Percentiles rank a stretch among this genome's conserved stretches.
Conservation (phyloP, 2,797 vertebrate genomes). For the Adrianichthys oophorus region DNA sequence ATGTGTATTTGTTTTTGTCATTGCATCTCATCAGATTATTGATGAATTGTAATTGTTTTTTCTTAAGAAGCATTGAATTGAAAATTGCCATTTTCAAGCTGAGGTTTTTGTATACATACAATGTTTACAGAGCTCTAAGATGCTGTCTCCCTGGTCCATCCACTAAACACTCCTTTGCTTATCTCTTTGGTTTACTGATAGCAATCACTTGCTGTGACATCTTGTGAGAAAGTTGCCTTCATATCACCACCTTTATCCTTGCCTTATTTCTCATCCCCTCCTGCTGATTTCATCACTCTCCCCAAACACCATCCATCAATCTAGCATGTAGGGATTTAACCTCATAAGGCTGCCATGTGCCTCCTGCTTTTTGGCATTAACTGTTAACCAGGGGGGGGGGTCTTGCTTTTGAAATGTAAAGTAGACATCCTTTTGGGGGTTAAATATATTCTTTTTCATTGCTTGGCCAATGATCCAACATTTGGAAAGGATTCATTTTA, state of each 20-base stretch:
- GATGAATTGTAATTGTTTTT: too few species aligned
- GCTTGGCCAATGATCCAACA: slow-evolving; percentile 43
- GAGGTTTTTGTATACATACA: too few species aligned
- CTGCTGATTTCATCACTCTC: slow-evolving; percentile 60
- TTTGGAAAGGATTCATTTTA: slow-evolving; percentile 50
- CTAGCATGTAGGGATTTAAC: slow-evolving; percentile 45
- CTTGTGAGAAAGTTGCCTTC: slow-evolving; percentile 49
- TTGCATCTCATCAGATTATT: too few species aligned
- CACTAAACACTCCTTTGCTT: slow-evolving; percentile 52
- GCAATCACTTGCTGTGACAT: slow-evolving; percentile 62
- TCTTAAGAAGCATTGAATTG: too few species aligned
- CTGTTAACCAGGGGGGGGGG: slow-evolving; percentile 52
- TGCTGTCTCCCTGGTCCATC: slow-evolving; percentile 23
- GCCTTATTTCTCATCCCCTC: slow-evolving; percentile 28
- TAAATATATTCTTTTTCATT: slow-evolving; percentile 42
- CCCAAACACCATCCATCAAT: slow-evolving; percentile 17
- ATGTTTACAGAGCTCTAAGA: slow-evolving; percentile 27
- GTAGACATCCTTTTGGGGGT: slow-evolving; percentile 55
- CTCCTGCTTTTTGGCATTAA: slow-evolving; percentile 62
- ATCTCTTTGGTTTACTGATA: slow-evolving; percentile 56
- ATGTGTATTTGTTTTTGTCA: too few species aligned
- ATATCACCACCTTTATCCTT: slow-evolving; percentile 43
- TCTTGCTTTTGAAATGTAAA: slow-evolving; percentile 71
- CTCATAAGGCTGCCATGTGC: slow-evolving; percentile 51
- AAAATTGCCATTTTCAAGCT: too few species aligned